Evolutionary conservation across 2,113 vertebrate species (phyloP), one percentile per base, ranked within the genome.

Genomic region (Tor tambroides): DNA sequence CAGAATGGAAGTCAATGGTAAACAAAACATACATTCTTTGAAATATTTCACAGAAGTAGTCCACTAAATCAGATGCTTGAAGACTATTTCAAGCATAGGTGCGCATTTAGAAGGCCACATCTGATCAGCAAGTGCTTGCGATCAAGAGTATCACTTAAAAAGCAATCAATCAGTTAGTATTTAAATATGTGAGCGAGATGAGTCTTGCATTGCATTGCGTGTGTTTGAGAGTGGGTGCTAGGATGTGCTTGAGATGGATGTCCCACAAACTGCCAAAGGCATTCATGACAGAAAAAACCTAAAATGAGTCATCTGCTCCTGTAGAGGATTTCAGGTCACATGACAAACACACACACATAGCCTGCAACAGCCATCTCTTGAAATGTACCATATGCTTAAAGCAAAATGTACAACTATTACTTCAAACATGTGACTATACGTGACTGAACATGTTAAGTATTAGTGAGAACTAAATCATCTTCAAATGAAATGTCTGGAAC

Each of bases 231-330:
- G 30, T n/a, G 65, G 26, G 46, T 23, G 19, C 30, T 51, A 32
- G 26, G 35, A n/a, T 84, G 43, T 80, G 79, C 75, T 89, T 84
- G 75, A 89, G 83, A 84, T 46, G 38, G 75, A 80, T 28, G 61
- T 74, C 30, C 23, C 61, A 81, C 79, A 76, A 41, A 56, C 76
- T 72, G 85, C 84, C 56, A 59, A 72, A 74, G 65, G 67, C 61
- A 80, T 74, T 75, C 54, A 28, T 84, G 56, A 84, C 76, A 83
- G 46, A 46, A 46, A 86, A 80, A 86, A 65, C 9, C 80, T 83
- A 32, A 77, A 54, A 83, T 87, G 83, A 89, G 49, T 87, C 83
- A 82, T 43, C 69, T 61, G 65, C 51, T 86, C 80, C 80, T 72
- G 67, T 77, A 17, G 85, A 8, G 65, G 46, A 61, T 41, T 78